phyloP scores from a whole-genome alignment of 2,113 vertebrate species.

The Pelmatolapia mariae region DNA sequence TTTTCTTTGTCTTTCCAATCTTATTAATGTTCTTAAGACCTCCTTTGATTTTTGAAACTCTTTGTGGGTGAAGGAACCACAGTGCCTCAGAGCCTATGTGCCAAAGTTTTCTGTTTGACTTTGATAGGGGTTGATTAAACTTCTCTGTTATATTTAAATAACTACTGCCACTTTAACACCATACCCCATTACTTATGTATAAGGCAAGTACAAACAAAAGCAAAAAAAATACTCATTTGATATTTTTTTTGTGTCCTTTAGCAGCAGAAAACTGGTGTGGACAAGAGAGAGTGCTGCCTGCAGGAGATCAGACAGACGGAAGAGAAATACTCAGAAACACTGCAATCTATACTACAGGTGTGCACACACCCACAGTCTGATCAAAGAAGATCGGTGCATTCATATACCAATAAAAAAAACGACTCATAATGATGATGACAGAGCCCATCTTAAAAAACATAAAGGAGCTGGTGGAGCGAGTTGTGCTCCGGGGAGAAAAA shows the following conservation, averaged over 20 bases:
- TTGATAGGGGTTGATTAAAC: not conserved
- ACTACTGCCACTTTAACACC: not conserved
- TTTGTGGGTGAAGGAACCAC: not conserved
- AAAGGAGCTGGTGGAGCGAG: not conserved
- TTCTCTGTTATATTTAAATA: not conserved
- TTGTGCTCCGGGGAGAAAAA: not conserved
- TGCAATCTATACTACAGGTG: slow-evolving; percentile 86
- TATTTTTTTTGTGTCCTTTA: not conserved
- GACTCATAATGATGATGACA: not conserved
- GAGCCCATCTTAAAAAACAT: not conserved
- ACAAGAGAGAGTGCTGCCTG: slow-evolving; percentile 86
- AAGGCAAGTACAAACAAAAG: not conserved
- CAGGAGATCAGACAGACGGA: slow-evolving; percentile 87
- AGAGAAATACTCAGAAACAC: slow-evolving; percentile 84
- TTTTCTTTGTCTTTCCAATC: not conserved
- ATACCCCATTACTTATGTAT: not conserved
- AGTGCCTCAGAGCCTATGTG: not conserved
- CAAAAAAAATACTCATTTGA: fast-evolving
- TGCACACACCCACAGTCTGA: not conserved
- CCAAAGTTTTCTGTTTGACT: not conserved
- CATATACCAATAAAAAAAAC: not conserved
- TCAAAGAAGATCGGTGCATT: not conserved
- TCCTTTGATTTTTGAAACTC: not conserved
- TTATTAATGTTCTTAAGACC: not conserved
- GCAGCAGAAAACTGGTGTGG: slow-evolving; percentile 76